Conservation (phyloP, 1,140 invertebrate species). For the Papilio aristodemus region DNA sequence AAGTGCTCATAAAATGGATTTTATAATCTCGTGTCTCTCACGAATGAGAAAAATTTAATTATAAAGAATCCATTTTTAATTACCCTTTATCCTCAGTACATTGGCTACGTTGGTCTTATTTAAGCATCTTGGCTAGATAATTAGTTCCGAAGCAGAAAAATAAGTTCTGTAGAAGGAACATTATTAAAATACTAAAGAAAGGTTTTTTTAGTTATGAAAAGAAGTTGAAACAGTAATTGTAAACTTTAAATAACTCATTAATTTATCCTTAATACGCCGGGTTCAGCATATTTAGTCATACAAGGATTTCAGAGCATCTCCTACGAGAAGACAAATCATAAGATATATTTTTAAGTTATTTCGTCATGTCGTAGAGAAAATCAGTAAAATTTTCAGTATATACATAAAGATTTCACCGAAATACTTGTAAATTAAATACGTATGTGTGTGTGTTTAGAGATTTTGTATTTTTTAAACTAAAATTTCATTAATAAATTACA, state of each 20-base stretch:
- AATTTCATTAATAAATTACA: slow-evolving; percentile 6
- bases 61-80: not conserved
- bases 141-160: not conserved
- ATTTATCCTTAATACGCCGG: no score
- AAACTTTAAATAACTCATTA: no score
- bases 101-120: slow-evolving; percentile 1
- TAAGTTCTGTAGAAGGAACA: not conserved
- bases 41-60: not conserved
- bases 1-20: no score
- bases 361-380: no score
- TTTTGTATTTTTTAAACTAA: not conserved
- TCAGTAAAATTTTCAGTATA: no score
- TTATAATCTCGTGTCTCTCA: no score
- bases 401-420: no score
- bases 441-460: not conserved
- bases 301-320: no score
- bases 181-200: not conserved
- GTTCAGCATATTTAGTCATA: no score
- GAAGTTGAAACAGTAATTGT: not conserved
- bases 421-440: no score
- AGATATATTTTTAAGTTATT: no score
- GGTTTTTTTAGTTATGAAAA: not conserved
- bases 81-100: not conserved
- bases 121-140: slow-evolving; percentile 2
- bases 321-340: no score